Conservation (phyloP, 2,888 invertebrate species). For the Schizaphis graminum region DNA sequence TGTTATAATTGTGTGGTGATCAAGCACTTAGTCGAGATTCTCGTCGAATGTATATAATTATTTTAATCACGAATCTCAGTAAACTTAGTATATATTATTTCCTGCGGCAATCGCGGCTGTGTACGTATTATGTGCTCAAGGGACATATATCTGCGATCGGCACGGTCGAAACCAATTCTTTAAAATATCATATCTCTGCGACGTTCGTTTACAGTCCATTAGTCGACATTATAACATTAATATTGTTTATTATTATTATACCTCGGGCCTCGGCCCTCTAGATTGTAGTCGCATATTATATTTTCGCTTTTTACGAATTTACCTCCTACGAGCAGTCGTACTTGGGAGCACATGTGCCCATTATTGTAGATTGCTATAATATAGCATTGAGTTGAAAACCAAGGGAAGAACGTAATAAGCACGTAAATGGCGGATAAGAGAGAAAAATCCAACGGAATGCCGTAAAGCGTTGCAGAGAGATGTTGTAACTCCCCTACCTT, state of each 20-base stretch:
- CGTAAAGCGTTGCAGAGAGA: not conserved
- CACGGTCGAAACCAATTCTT: not conserved
- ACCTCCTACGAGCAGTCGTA: not conserved
- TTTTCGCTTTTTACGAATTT: not conserved
- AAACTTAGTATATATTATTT: not conserved
- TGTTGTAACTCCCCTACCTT: not conserved
- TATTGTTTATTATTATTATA: not conserved
- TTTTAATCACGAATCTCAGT: not conserved
- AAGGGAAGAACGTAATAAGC: not conserved
- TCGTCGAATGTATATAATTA: not conserved
- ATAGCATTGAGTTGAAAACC: not conserved
- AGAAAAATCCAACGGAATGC: not conserved
- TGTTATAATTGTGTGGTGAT: not conserved
- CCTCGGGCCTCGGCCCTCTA: not conserved
- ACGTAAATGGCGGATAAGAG: not conserved
- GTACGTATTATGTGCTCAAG: not conserved
- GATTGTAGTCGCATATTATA: not conserved
- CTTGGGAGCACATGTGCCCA: not conserved
- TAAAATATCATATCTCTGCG: not conserved
- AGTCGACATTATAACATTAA: not conserved
- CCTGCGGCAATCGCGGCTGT: not conserved
- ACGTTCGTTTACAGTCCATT: not conserved
- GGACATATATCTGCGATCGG: not conserved
- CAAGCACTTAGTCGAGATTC: not conserved
- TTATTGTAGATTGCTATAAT: not conserved